Evolutionary conservation across 2,888 invertebrate species (phyloP), one percentile per base, ranked within the genome.

Genomic region (Dryobotodes eremita): DNA sequence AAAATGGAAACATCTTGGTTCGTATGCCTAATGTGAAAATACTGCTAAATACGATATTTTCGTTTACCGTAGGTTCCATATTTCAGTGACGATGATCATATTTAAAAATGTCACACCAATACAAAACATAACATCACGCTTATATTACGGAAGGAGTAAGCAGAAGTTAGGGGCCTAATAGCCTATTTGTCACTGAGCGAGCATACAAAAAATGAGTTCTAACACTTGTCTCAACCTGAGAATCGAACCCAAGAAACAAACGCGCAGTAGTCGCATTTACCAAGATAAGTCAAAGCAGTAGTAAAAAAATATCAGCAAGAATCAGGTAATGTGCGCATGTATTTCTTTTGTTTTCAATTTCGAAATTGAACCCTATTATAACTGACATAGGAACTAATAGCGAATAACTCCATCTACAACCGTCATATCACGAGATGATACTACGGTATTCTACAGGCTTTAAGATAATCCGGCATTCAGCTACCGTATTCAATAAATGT

Each of bases 401-500:
- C 15, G 20, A 17, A 10, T 59, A 59, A 69, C 42, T n/a, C 8
- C 69, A 72, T 73, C 79, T n/a, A 6, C 8, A 48, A 59, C 75
- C 6, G 13, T 4, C 15, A 13, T 73, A 77, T 57, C 36, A 36
- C 15, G 2, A 46, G 11, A 55, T 53, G 48, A 78, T 66, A 15
- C 31, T 65, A n/a, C 4, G 36, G 15, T 65, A 31, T 69, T 31
- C 59, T 31, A 23, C 13, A 1, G 70, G 84, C 71, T 85, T 57
- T 72, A 68, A 23, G 55, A 62, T 87, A 85, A 85, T 46, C 73
- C 69, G 1, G 17, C 64, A 50, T 55, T 75, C 26, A 20, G 65
- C 77, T 85, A 75, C 85, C 17, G 71, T 66, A 73, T 73, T 73
- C 64, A 65, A 73, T 85, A 87, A 61, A 85, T 15, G 11, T n/a